A percentile compares a stretch with the other conserved stretches of the same genome.
These are phyloP conservation scores for Bombus waltoni DNA, from an alignment of 1,140 invertebrate species.

Conservation along the genomic window DNA sequence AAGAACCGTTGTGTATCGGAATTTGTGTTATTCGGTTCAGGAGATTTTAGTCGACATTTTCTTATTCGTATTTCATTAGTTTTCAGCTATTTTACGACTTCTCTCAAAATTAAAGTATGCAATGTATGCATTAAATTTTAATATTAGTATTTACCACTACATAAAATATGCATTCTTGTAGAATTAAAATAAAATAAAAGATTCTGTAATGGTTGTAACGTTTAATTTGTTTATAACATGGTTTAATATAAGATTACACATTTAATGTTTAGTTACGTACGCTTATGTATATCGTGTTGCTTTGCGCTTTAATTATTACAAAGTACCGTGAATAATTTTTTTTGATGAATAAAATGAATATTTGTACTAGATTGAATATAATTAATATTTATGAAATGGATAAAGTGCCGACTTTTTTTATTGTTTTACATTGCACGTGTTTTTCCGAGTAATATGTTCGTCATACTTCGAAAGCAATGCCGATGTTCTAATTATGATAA, in stretches of 20 bases:
- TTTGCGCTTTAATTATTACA: neutral
- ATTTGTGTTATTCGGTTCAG: neutral
- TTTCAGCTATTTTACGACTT: neutral
- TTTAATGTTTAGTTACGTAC: neutral
- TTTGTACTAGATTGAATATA: neutral
- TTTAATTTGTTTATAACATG: neutral
- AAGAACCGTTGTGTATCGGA: neutral
- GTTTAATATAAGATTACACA: neutral
- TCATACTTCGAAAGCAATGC: slow-evolving; percentile 22
- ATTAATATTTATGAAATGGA: neutral
- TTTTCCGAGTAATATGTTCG: slow-evolving; percentile 19
- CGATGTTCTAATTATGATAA: slow-evolving; percentile 63
- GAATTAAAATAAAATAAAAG: neutral
- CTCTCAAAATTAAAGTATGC: neutral
- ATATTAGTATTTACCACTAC: neutral
- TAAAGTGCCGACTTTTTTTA: neutral
- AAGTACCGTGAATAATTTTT: neutral
- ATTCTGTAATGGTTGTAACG: neutral
- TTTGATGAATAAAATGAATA: neutral
- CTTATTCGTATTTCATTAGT: neutral
- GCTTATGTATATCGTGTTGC: neutral
- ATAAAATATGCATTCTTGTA: neutral
- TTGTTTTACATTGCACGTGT: neutral
- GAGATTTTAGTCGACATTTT: neutral
- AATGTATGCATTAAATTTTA: neutral